Conservation (phyloP, 1,140 invertebrate genomes). For the Lordiphosa collinella region DNA sequence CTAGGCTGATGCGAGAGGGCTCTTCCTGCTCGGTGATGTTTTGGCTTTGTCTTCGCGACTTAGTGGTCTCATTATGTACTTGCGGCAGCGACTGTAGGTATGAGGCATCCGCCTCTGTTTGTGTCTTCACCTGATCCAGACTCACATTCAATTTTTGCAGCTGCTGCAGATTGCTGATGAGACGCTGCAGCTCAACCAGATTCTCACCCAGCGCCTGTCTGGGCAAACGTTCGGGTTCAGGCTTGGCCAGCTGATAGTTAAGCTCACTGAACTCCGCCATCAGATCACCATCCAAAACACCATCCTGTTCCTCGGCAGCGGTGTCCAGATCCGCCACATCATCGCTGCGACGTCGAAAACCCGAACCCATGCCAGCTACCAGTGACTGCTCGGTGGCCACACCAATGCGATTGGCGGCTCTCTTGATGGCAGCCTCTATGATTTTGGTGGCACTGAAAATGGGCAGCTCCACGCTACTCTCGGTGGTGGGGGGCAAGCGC, state of each 20-base stretch:
- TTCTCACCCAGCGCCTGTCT: conserved; percentile 25
- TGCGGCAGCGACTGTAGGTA: conserved; percentile 58
- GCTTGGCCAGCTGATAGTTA: conserved; percentile 70
- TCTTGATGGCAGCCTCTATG: conserved; percentile 71
- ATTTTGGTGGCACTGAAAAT: conserved; percentile 75
- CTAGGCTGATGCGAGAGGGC: conserved; percentile 34
- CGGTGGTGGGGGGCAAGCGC: conserved; percentile 44
- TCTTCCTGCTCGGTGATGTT: conserved; percentile 7
- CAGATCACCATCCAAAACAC: conserved; percentile 58
- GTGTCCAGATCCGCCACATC: conserved; percentile 22
- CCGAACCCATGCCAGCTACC: conserved; percentile 22
- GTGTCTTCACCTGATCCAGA: conserved; percentile 60
- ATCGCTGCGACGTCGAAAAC: conserved; percentile 63
- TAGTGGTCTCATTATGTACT: conserved; percentile 36
- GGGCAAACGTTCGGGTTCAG: conserved; percentile 23
- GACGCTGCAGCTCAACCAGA: conserved; percentile 65
- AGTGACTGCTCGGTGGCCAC: conserved; percentile 61
- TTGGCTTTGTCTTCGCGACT: conserved; percentile 54
- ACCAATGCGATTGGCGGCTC: conserved; percentile 68
- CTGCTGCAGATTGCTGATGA: conserved; percentile 72
- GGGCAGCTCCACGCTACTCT: conserved; percentile 63
- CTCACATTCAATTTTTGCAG: conserved; percentile 79
- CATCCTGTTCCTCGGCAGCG: conserved; percentile 7
- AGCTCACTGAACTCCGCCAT: conserved; percentile 75
- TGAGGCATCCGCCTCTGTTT: conserved; percentile 33